A percentile compares a stretch with the other conserved stretches of the same genome.
phyloP scores from a whole-genome alignment of 2,113 vertebrate genomes.

The Spheniscus mendiculus region DNA sequence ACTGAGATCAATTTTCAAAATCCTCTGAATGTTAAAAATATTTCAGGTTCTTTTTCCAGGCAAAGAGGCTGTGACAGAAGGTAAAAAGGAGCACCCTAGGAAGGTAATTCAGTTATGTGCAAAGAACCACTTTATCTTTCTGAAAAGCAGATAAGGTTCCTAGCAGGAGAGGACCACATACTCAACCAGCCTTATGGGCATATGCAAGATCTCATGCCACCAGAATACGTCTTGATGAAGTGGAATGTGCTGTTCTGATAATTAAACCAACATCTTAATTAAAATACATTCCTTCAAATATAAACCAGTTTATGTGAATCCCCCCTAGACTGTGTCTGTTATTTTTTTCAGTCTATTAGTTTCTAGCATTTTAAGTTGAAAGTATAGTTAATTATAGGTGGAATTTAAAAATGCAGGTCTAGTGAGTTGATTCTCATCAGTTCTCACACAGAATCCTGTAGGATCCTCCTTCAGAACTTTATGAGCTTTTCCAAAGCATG shows the following conservation, averaged over 20 bases:
- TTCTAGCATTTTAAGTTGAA: not conserved
- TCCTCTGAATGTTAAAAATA: slow-evolving; percentile 42
- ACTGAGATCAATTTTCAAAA: slow-evolving; percentile 43
- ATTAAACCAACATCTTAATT: slow-evolving; percentile 41
- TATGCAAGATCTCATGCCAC: slow-evolving; percentile 44
- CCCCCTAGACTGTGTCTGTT: not conserved
- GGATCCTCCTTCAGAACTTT: not conserved
- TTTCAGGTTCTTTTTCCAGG: slow-evolving; percentile 45
- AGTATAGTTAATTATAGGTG: not conserved
- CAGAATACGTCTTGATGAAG: slow-evolving; percentile 62
- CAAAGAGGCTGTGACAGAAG: slow-evolving; percentile 54
- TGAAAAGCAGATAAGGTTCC: slow-evolving; percentile 55
- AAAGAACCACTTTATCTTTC: slow-evolving; percentile 64
- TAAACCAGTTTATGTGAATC: not conserved
- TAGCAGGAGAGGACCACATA: slow-evolving; percentile 70
- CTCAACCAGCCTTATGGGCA: slow-evolving; percentile 59
- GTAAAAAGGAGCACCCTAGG: slow-evolving; percentile 60
- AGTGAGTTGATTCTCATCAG: not conserved
- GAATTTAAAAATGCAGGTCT: not conserved
- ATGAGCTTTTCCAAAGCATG: not conserved
- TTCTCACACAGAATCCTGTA: not conserved
- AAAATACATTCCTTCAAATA: slow-evolving; percentile 12
- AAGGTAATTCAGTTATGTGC: slow-evolving; percentile 63
- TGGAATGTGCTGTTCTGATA: slow-evolving; percentile 1
- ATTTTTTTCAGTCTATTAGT: not conserved